Conservation (phyloP, 2,888 invertebrate genomes). For the Myopa testacea region DNA sequence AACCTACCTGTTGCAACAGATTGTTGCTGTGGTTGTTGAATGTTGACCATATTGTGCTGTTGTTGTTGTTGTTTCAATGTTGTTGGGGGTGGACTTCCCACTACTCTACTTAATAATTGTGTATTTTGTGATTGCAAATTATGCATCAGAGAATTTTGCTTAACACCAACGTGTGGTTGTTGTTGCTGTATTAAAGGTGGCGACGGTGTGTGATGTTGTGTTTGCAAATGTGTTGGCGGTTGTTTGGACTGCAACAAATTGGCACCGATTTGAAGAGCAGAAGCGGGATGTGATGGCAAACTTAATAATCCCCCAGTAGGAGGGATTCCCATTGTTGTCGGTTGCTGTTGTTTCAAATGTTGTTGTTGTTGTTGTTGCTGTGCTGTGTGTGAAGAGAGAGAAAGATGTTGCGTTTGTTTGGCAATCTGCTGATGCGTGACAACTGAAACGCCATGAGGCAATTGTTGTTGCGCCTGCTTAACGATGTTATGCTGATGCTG, state of each 20-base stretch:
- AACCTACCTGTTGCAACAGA: slow-evolving; percentile 20
- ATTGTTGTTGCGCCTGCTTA: slow-evolving; percentile 37
- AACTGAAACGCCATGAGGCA: slow-evolving; percentile 51
- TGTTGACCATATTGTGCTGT: slow-evolving; percentile 49
- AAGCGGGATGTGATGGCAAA: slow-evolving; percentile 55
- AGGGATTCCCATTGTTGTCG: slow-evolving; percentile 54
- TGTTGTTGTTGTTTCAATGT: slow-evolving; percentile 51
- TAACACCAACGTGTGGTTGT: slow-evolving; percentile 43
- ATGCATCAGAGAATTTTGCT: slow-evolving; percentile 62
- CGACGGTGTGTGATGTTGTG: slow-evolving; percentile 61
- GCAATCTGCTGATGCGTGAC: slow-evolving; percentile 51
- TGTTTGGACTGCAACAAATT: slow-evolving; percentile 53
- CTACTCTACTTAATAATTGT: slow-evolving; percentile 70
- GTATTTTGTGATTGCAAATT: slow-evolving; percentile 55
- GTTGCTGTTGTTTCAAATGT: slow-evolving; percentile 52
- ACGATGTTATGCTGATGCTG: slow-evolving; percentile 37
- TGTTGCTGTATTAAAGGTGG: slow-evolving; percentile 56
- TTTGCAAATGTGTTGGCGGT: slow-evolving; percentile 58
- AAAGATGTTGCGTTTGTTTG: slow-evolving; percentile 50
- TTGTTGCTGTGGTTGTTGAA: slow-evolving; percentile 25
- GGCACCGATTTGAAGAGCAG: slow-evolving; percentile 18
- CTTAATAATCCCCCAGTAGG: slow-evolving; percentile 58
- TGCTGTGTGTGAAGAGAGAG: slow-evolving; percentile 47
- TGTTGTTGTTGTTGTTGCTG: slow-evolving; percentile 50
- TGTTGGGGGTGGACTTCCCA: slow-evolving; percentile 71